Percentiles rank a stretch among this genome's conserved stretches.
phyloP scores from a whole-genome alignment of 2,797 vertebrate genomes.

The Clarias pachynema region DNA sequence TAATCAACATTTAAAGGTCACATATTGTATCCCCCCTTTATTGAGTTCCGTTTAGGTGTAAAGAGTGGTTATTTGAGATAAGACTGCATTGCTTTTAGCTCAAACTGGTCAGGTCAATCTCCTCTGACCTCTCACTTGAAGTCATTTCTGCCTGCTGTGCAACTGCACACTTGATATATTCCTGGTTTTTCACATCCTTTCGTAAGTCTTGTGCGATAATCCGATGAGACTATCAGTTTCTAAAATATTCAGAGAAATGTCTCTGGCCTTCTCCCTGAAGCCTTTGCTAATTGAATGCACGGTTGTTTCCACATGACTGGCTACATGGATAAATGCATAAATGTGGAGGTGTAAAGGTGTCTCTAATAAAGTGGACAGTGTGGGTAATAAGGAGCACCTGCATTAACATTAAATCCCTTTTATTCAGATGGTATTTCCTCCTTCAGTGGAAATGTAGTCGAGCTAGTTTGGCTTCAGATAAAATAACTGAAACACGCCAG shows the following conservation, averaged over 20 bases:
- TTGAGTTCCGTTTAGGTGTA: neutral
- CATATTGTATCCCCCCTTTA: too few relatives aligned
- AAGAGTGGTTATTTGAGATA: neutral
- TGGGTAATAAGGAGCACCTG: slow-evolving; percentile 14
- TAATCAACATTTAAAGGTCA: neutral
- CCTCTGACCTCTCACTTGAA: neutral
- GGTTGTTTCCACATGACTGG: neutral
- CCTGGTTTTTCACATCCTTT: neutral
- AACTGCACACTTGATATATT: neutral
- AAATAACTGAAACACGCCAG: slow-evolving; percentile 34
- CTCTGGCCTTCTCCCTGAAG: neutral
- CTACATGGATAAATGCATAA: neutral
- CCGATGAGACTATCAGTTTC: neutral
- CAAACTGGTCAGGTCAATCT: neutral
- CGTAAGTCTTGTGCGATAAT: neutral
- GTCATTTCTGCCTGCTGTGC: neutral
- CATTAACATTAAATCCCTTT: slow-evolving; percentile 23
- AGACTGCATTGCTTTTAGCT: too few relatives aligned
- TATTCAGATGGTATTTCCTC: slow-evolving; percentile 34
- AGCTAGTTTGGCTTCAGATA: slow-evolving; percentile 31
- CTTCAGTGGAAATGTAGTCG: slow-evolving; percentile 6
- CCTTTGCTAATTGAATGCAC: neutral
- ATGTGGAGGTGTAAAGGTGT: neutral
- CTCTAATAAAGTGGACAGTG: slow-evolving; percentile 1
- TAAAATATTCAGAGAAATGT: neutral